phyloP scores from a whole-genome alignment of 2,113 vertebrate species.

The Tetrao urogallus region DNA sequence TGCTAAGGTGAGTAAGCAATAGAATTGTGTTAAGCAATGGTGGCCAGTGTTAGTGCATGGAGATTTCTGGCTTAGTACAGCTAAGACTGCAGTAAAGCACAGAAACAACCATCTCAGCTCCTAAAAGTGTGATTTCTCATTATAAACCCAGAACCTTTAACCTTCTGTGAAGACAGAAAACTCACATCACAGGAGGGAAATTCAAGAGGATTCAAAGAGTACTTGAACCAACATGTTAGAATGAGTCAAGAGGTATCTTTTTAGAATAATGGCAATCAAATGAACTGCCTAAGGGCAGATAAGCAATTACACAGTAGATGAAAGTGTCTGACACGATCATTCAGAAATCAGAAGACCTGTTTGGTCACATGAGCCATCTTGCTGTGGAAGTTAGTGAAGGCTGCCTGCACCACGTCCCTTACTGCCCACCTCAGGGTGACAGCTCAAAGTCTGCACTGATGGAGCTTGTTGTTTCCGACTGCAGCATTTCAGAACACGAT shows the following conservation, averaged over 20 bases:
- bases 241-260: conserved; percentile 23
- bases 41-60: neutral
- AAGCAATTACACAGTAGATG: conserved; percentile 27
- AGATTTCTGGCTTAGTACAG: neutral
- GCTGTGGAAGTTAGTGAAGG: neutral
- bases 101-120: neutral
- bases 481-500: neutral
- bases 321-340: conserved; percentile 47
- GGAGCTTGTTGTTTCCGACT: neutral
- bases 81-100: neutral
- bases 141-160: neutral
- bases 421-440: neutral
- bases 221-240: conserved; percentile 47
- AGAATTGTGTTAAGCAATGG: neutral
- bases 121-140: neutral
- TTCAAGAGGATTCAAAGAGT: conserved; percentile 13
- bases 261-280: conserved; percentile 49
- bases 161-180: neutral
- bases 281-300: conserved; percentile 18
- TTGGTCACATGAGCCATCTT: conserved; percentile 9
- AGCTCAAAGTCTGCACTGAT: neutral
- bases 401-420: neutral
- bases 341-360: conserved; percentile 51
- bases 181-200: neutral
- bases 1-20: neutral